Base-by-base conservation (phyloP, 2,888 invertebrate species). In the Netelia fuscicornis region DNA sequence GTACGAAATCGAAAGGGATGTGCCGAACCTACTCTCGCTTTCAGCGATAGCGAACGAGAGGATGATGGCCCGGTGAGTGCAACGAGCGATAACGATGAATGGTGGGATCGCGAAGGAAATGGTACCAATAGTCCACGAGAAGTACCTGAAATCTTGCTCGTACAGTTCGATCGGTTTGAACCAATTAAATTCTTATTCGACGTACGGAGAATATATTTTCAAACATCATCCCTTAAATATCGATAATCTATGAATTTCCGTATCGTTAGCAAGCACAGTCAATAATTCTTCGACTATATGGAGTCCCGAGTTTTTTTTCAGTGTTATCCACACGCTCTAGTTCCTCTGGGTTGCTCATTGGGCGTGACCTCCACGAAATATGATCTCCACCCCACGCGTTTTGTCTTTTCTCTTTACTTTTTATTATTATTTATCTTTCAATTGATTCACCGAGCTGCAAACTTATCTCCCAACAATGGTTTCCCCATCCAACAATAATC, bases 51-150 rank as follows among this genome's bases (percentile, higher is more conserved):
- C 81, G 37, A 42, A 64, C 42, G 75, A 25, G 75, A 80, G 67
- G 65, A 86, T 79, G 79, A 81, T 60, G 83, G 44, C 64, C 75
- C 25, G n/a, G 11, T 13, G 85, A 84, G 87, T 84, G 87, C 87
- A 87, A 87, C 77, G 87, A 75, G 86, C 87, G 86, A 87, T 87
- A 84, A 83, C 65, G 20, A n/a, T 5, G 37, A 30, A 20, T 64
- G 54, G 62, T 48, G 54, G 68, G 72, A 70, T 64, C 48, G 62
- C 67, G 54, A 44, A 70, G 11, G 48, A 17, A 60, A n/a, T 42
- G 5, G 58, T 37, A 58, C 25, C 52, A 78, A 58, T 56, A 54
- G 11, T 25, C 25, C 23, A 20, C 6, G 20, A 23, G 17, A 10
- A 20, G 10, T 10, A 6, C 20, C 20, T 58, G 58, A 58, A 58